phyloP scores from a whole-genome alignment of 2,797 vertebrate species.

The Tapirus indicus region DNA sequence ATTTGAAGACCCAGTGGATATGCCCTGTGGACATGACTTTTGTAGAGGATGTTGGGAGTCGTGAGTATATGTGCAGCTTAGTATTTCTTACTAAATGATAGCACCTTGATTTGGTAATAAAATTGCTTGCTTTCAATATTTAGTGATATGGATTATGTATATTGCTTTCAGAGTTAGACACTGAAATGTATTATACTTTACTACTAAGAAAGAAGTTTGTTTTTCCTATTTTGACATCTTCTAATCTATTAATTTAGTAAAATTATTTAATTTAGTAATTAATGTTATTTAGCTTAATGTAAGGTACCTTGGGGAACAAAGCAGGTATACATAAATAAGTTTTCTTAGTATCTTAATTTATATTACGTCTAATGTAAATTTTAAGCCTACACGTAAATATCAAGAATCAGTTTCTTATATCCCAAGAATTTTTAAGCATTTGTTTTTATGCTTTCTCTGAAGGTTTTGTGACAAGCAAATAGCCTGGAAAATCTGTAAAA shows the following conservation, averaged over 20 bases:
- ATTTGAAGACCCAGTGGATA: slow-evolving; percentile 98
- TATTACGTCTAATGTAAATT: slow-evolving; percentile 33
- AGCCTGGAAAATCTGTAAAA: slow-evolving; percentile 51
- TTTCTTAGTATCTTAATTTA: slow-evolving; percentile 47
- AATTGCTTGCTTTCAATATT: slow-evolving; percentile 49
- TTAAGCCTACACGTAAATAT: slow-evolving; percentile 7
- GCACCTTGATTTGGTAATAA: slow-evolving; percentile 6
- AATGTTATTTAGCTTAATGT: slow-evolving; percentile 31
- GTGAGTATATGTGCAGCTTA: slow-evolving; percentile 89
- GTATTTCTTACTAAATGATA: slow-evolving; percentile 57
- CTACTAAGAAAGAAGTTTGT: slow-evolving; percentile 46
- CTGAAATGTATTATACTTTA: slow-evolving; percentile 53
- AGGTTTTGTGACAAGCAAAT: slow-evolving; percentile 52
- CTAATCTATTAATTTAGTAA: neutral
- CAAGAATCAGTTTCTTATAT: slow-evolving; percentile 56
- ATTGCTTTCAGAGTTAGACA: slow-evolving; percentile 11
- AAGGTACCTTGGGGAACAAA: slow-evolving; percentile 23
- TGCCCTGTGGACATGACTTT: slow-evolving; percentile 98
- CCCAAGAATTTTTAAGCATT: slow-evolving; percentile 37
- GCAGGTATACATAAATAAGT: neutral
- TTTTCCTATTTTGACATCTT: slow-evolving; percentile 62
- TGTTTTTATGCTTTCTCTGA: slow-evolving; percentile 46
- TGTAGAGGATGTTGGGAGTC: slow-evolving; percentile 99
- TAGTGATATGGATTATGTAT: slow-evolving; percentile 6
- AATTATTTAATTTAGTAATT: slow-evolving; percentile 36